Base-by-base conservation (phyloP, 2,888 invertebrate species). In the Hirtodrosophila confusa region DNA sequence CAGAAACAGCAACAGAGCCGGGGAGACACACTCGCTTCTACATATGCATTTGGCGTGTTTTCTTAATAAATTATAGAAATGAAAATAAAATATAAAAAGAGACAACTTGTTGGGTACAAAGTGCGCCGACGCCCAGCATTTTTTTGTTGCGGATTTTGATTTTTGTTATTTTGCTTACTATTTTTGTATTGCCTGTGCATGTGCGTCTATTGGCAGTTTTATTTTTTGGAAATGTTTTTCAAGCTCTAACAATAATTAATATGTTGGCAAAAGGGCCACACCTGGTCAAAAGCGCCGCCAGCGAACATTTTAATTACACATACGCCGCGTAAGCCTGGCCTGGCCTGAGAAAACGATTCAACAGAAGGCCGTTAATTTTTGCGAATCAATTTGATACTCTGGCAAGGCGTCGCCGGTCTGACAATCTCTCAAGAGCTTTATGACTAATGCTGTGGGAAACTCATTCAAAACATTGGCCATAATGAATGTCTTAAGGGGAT, bases 231-330 rank as follows among this genome's bases (percentile, higher is more conserved):
- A 47, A 39, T 51, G n/a, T 56, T 43, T 36, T 49, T 69, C 4
- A 39, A 40, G 41, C 27, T 50, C 40, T 43, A 55, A 62, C 37
- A 62, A 60, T 80, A 86, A 84, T 82, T 84, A 82, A 80, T 78
- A 78, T 84, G 78, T 84, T 77, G 53, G 69, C 77, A 53, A 69
- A 75, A 82, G 87, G 82, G 82, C 87, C 87, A 85, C 82, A 82
- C 82, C 82, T 82, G 87, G 79, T 58, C 78, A 67, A 80, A 83
- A 80, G 78, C 47, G 85, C 87, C 87, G 63, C 54, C 44, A 69
- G 87, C 85, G 37, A 8, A 58, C 49, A 64, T 76, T 76, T 82
- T 78, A 85, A 82, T 83, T 66, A 83, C 83, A 64, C 73, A 69
- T 79, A 73, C 69, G 75, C 51, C 44, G 56, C 51, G 60, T 66